A percentile compares a stretch with the other conserved stretches of the same genome.
Evolutionary conservation across 2,888 invertebrate species (phyloP).

Genomic region (Horisme vitalbata): DNA sequence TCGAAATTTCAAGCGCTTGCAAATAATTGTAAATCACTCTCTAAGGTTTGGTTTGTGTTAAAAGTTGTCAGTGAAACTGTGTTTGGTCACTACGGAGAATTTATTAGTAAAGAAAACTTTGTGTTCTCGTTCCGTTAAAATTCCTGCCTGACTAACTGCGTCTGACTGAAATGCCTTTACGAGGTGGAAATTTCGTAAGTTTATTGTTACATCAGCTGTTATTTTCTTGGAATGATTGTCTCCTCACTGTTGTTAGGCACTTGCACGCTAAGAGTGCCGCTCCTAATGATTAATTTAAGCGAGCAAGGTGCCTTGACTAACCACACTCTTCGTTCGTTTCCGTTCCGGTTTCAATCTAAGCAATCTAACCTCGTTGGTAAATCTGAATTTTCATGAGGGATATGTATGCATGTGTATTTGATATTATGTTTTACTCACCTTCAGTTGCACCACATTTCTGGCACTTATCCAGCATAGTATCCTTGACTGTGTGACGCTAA

Average conservation of each 20-base stretch:
- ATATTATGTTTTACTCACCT: constrained; percentile 68
- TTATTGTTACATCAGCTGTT: constrained; percentile 33
- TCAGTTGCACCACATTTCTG: constrained; percentile 67
- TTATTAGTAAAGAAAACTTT: background rate
- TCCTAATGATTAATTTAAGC: too few species aligned
- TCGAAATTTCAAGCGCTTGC: too few species aligned
- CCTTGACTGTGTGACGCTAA: constrained; percentile 69
- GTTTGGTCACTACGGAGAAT: too few species aligned
- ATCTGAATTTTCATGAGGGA: constrained; percentile 40
- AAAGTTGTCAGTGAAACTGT: too few species aligned
- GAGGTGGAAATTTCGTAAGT: constrained; percentile 74
- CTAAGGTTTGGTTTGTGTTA: too few species aligned
- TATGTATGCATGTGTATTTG: constrained; percentile 64
- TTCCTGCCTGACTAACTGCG: constrained; percentile 2
- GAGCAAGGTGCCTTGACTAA: constrained; percentile 39
- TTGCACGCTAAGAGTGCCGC: constrained; percentile 40
- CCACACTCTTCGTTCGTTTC: too few species aligned
- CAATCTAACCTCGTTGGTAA: constrained; percentile 57
- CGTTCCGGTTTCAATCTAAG: too few species aligned
- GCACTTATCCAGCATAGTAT: constrained; percentile 69
- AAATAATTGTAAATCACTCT: too few species aligned
- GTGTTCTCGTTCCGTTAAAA: constrained; percentile 4
- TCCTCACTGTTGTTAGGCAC: constrained; percentile 23
- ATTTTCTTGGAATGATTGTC: constrained; percentile 35
- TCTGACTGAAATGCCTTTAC: constrained; percentile 71